These are phyloP conservation scores for Tuberolachnus salignus DNA, from an alignment of 2,888 invertebrate species.

Conservation along the genomic window DNA sequence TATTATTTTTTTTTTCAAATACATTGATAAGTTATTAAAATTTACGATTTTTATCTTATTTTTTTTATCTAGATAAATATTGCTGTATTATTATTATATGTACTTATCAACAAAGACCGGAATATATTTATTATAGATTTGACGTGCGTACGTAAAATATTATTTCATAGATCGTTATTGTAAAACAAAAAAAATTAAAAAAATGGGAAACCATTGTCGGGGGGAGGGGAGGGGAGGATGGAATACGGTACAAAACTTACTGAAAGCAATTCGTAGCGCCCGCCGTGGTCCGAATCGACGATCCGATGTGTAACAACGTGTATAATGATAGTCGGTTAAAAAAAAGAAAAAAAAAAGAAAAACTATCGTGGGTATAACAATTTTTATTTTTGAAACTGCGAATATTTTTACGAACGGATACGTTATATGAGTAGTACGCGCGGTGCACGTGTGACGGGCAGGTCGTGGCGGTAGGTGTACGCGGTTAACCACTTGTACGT, in stretches of 20 bases:
- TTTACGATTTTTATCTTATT: no score
- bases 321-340: not conserved
- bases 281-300: conserved; percentile 11
- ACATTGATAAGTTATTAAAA: no score
- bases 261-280: not conserved
- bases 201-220: not conserved
- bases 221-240: not conserved
- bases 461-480: conserved; percentile 1
- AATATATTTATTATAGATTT: no score
- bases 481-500: conserved; percentile 21
- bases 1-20: no score
- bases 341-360: not conserved
- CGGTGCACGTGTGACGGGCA: conserved; percentile 23
- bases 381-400: not conserved
- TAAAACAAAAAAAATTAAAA: no score
- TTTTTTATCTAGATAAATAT: no score
- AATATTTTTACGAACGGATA: not conserved
- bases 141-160: no score
- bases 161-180: no score
- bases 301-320: not conserved
- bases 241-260: not conserved
- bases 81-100: no score
- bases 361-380: not conserved
- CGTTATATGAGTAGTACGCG: no score
- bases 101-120: no score